Percentiles rank a stretch among this genome's conserved stretches.
Evolutionary conservation across 2,113 vertebrate genomes (phyloP).

Genomic region (Petroica traversi): DNA sequence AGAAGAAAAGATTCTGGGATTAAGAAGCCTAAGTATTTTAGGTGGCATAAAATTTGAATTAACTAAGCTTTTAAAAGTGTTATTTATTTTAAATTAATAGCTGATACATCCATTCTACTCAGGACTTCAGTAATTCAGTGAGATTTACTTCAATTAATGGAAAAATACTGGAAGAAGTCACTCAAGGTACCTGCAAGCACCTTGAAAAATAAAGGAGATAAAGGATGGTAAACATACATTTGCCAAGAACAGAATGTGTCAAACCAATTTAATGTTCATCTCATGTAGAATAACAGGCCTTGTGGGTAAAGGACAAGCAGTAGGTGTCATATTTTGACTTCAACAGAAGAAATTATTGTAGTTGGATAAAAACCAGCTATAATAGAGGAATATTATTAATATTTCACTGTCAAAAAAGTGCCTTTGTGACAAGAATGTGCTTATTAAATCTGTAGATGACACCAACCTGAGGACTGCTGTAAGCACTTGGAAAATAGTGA

Average conservation of each 20-base stretch:
- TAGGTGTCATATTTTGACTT: constrained; percentile 25
- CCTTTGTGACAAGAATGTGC: background rate
- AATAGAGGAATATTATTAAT: background rate
- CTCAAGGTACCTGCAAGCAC: background rate
- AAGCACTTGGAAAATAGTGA: background rate
- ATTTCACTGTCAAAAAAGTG: constrained; percentile 3
- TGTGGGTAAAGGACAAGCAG: background rate
- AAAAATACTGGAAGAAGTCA: background rate
- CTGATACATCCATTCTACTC: background rate
- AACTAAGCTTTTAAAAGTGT: background rate
- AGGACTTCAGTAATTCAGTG: background rate
- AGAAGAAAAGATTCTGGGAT: background rate
- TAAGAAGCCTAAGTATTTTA: background rate
- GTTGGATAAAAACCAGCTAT: background rate
- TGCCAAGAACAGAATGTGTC: constrained; percentile 25
- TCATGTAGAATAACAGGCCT: background rate
- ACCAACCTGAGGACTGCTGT: background rate
- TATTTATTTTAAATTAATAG: background rate
- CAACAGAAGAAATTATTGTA: background rate
- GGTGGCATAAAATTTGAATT: background rate
- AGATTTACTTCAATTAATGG: background rate
- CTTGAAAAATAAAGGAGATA: background rate
- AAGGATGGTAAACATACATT: background rate
- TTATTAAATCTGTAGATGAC: constrained; percentile 11
- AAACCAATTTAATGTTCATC: constrained; percentile 27